Evolutionary conservation across 2,888 invertebrate genomes (phyloP), one percentile per base, ranked within the genome.

Genomic region (Tenodera sinensis): DNA sequence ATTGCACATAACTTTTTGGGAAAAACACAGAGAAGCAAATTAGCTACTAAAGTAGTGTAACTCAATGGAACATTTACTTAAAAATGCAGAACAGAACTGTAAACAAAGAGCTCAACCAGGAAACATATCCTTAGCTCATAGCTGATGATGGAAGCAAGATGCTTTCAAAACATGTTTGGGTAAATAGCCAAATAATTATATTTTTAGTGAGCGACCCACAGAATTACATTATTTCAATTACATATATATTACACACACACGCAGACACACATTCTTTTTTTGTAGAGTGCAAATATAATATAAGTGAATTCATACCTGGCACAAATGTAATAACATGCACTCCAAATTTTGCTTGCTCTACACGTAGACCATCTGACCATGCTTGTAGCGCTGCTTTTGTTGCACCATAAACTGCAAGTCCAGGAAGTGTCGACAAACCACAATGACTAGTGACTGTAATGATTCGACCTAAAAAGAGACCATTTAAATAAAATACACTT

Each of bases 401-500:
- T 1, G 97, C 97, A 28, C 96, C 96, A 93, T 98, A 98, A 1
- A 96, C 95, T 0, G 96, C 94, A 89, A 98, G 94, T 0, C 96
- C 96, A 0, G 98, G 97, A 87, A 98, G 93, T 94, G 96, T 92
- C 94, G 96, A 92, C 94, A 93, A 91, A 0, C 97, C 96, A 92
- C 98, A 98, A 92, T 98, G 98, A 92, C 98, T 98, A 6, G 96
- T 96, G n/a, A 98, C 94, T 91, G 96, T 96, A 90, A 98, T 96
- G 89, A 98, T 94, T 91, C 98, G 95, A 82, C 96, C 95, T 95
- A 89, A n/a, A 91, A 90, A 83, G 3, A 54, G 83, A 84, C 1
- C 42, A 42, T 42, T 42, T 9, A 71, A 71, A 8, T 20, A 71
- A 71, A 71, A 71, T 71, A 2, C 20, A 6, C 4, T 71, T 20